Evolutionary conservation across 2,888 invertebrate species (phyloP), one percentile per base, ranked within the genome.

Genomic region (Stegana nigrithorax): DNA sequence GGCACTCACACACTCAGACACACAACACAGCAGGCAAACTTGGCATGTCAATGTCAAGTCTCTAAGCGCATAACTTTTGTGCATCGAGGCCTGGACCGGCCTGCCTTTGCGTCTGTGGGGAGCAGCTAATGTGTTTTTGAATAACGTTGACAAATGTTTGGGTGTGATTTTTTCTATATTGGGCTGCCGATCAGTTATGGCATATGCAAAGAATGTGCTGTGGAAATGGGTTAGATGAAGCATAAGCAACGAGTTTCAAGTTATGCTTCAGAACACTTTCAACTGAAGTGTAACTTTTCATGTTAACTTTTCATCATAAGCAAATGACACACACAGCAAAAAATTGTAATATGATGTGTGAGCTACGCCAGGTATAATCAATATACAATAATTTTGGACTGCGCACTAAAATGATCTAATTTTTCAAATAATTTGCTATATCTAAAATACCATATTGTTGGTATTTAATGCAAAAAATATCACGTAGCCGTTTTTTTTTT

Each of bases 31-130:
- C 45, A 59, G 60, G 36, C 39, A 61, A 62, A 59, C 58, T 44
- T 59, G 62, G 70, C 32, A 63, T 65, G 53, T 67, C 66, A 75
- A 75, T 75, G 78, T 75, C 75, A 73, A 75, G 76, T 75, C 72
- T 56, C 68, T 66, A 67, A 68, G 78, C 70, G 76, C 76, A 71
- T 76, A 78, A 76, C 75, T 76, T 67, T 60, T 62, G 55, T 56
- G 50, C 58, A 17, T 47, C 14, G 42, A 21, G n/a, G 8, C 23
- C 27, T 55, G 53, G 39, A 39, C n/a, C 1, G 17, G 39, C 6
- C 36, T 19, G 27, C 29, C 27, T 14, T 44, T 57, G n/a, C 19
- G 7, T 39, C 44, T 45, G 21, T 50, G 50, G 14, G 53, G 26
- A 19, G 39, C 25, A 10, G 14, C 64, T 72, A 73, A 76, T 78